Evolutionary conservation across 2,888 invertebrate species (phyloP).

Genomic region (Anoplius nigerrimus): DNA sequence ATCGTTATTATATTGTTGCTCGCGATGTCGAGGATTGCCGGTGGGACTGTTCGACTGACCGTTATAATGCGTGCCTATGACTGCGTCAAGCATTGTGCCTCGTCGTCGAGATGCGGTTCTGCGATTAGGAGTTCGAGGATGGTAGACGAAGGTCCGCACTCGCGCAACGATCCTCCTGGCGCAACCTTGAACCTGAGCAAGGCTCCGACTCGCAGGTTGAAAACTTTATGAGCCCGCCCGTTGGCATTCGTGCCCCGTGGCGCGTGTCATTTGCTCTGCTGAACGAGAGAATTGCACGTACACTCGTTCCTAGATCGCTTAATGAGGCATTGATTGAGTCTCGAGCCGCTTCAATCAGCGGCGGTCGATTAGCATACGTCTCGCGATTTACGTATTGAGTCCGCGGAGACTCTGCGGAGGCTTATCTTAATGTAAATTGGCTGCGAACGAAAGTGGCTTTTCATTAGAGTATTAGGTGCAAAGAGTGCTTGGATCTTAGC

Average conservation of each 20-base stretch:
- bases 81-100: not conserved
- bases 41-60: not conserved
- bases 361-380: too few relatives aligned
- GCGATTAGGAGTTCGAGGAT: not conserved
- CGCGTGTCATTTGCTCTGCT: not conserved
- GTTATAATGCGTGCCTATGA: not conserved
- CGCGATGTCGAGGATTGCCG: conserved; percentile 12
- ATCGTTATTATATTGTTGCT: conserved; percentile 1
- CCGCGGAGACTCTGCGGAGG: not conserved
- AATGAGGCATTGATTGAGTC: too few relatives aligned
- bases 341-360: too few relatives aligned
- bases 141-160: not conserved
- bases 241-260: not conserved
- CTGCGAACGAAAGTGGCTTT: too few relatives aligned
- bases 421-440: too few relatives aligned
- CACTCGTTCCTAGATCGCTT: not conserved
- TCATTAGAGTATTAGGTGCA: too few relatives aligned
- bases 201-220: not conserved
- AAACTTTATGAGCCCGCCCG: conserved; percentile 7
- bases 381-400: too few relatives aligned
- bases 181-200: conserved; percentile 11
- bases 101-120: not conserved
- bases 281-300: not conserved
- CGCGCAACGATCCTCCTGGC: conserved; percentile 1
- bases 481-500: too few relatives aligned